These are phyloP conservation scores for Vannuccia rotundouncinata DNA, from an alignment of 2,888 invertebrate genomes.

Conservation along the genomic window DNA sequence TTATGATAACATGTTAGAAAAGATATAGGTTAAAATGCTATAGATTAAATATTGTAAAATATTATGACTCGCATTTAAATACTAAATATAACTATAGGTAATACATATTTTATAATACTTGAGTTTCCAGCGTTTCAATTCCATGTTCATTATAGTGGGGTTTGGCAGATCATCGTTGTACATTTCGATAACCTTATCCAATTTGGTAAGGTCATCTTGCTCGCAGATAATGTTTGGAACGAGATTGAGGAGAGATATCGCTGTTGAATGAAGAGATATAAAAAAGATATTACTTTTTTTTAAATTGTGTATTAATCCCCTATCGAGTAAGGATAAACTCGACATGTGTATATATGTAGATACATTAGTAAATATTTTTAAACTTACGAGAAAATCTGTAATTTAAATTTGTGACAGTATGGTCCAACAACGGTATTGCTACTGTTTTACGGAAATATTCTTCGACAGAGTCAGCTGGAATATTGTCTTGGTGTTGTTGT, in stretches of 20 bases:
- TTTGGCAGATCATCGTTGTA: slow-evolving; percentile 17
- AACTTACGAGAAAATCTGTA: slow-evolving; percentile 23
- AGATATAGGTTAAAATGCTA: background rate
- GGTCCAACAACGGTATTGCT: slow-evolving; percentile 20
- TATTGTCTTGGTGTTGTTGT: slow-evolving; percentile 11
- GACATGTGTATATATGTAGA: slow-evolving; percentile 12
- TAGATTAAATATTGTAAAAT: background rate
- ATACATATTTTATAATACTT: slow-evolving; percentile 20
- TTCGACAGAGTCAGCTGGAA: slow-evolving; percentile 10
- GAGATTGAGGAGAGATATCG: slow-evolving; percentile 12
- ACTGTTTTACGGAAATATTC: slow-evolving; percentile 7
- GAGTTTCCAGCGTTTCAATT: slow-evolving; percentile 26
- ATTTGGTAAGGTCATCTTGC: slow-evolving; percentile 23
- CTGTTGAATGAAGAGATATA: slow-evolving; percentile 6
- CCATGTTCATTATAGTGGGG: background rate
- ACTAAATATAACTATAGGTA: background rate
- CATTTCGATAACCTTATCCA: slow-evolving; percentile 21
- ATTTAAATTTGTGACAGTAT: slow-evolving; percentile 15
- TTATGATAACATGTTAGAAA: background rate
- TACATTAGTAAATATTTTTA: slow-evolving; percentile 15
- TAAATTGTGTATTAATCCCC: slow-evolving; percentile 20
- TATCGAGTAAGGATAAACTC: slow-evolving; percentile 15
- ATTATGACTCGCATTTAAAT: background rate
- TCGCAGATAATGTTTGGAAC: slow-evolving; percentile 22
- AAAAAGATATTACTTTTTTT: slow-evolving; percentile 1